Evolutionary conservation across 2,113 vertebrate species (phyloP), one percentile per base, ranked within the genome.

Genomic region (Malaclemys terrapin): DNA sequence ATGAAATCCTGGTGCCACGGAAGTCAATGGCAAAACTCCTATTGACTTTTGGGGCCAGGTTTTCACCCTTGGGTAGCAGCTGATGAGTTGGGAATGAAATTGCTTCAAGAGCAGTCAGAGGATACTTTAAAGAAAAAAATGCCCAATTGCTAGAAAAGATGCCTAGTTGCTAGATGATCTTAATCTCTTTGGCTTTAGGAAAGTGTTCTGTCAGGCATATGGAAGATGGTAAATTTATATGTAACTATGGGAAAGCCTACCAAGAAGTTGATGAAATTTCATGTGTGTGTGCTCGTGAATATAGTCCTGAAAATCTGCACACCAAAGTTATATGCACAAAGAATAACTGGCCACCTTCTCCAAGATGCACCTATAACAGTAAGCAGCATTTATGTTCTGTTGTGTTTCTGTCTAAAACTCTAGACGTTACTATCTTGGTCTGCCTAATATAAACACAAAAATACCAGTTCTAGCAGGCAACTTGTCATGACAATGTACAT

Each of bases 281-380:
- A 0, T 94, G 97, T 16, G 0, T 0, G 1, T 98, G 98, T 76
- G 0, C 27, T 1, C 0, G 0, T 1, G 90, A 78, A 45, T 91
- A 88, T 50, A 27, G 45, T 25, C 38, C 97, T 88, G 65, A 80
- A 79, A 84, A 85, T 19, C 6, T 31, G 12, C 45, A 24, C 45
- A 89, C 11, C 20, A 35, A 17, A 45, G 50, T 96, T 81, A 95
- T 19, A 0, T 98, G 98, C 38, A 97, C 96, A 3, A 96, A 91
- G 88, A 3, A 83, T 27, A 96, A 1, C 87, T 98, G 98, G 98
- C 79, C 5, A 6, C 96, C 97, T 93, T 6, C 1, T 16, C 97
- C 96, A 0, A 94, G 12, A n/a, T 98, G 98, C 20, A 3, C 65
- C 45, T 89, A 0, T 59, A 47, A 89, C 69, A 93, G 98, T 98